Conservation (phyloP, 2,113 vertebrate genomes). For the Proteles cristata region DNA sequence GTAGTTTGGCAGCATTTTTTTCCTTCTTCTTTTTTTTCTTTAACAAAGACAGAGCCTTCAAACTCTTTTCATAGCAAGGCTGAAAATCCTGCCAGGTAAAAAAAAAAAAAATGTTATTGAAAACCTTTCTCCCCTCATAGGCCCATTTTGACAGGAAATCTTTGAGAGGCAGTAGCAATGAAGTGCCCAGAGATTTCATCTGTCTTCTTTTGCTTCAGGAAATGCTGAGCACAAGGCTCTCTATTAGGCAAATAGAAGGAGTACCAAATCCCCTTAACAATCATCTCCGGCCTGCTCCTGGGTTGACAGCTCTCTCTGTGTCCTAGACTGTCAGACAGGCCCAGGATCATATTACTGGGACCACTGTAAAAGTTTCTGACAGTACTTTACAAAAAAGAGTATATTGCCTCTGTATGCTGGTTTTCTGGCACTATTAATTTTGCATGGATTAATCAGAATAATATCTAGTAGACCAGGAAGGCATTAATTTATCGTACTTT, state of each 20-base stretch:
- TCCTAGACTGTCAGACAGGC: conserved; percentile 94
- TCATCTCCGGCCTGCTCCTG: conserved; percentile 88
- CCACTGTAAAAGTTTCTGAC: conserved; percentile 88
- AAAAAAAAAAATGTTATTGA: conserved; percentile 91
- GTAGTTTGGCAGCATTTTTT: conserved; percentile 84
- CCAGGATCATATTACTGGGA: conserved; percentile 89
- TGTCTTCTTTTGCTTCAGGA: conserved; percentile 98
- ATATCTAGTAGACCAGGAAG: conserved; percentile 86
- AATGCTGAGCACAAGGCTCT: conserved; percentile 96
- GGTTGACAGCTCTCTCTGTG: conserved; percentile 95
- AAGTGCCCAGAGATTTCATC: conserved; percentile 99
- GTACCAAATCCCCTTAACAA: conserved; percentile 91
- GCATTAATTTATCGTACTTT: conserved; percentile 86
- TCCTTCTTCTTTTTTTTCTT: conserved; percentile 4
- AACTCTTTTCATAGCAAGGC: conserved; percentile 89
- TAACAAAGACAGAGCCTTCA: conserved; percentile 88
- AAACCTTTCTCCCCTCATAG: conserved; percentile 97
- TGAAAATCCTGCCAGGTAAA: conserved; percentile 91
- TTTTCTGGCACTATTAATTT: conserved; percentile 86
- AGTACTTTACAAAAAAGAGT: conserved; percentile 85
- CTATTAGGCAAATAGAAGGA: conserved; percentile 98
- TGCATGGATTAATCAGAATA: conserved; percentile 89
- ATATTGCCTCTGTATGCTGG: conserved; percentile 89
- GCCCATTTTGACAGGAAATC: conserved; percentile 99
- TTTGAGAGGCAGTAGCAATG: conserved; percentile 96